Evolutionary conservation across 2,113 vertebrate species (phyloP).

Genomic region (Tenrec ecaudatus): DNA sequence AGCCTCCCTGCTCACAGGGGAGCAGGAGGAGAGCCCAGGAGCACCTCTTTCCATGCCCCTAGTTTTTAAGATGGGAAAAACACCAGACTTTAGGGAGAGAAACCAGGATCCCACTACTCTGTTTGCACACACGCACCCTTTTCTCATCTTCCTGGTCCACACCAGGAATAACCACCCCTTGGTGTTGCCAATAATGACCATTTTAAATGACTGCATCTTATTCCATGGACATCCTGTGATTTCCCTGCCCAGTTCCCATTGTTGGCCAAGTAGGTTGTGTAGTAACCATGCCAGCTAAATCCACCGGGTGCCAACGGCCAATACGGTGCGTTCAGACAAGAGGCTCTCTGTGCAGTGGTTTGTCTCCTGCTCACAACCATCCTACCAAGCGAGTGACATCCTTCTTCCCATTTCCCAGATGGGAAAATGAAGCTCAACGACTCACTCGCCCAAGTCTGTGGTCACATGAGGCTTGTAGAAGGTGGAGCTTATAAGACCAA

Average conservation of each 20-base stretch:
- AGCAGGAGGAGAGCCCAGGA: neutral
- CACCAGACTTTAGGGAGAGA: neutral
- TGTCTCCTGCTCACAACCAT: neutral
- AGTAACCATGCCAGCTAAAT: neutral
- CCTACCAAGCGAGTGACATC: neutral
- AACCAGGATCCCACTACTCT: neutral
- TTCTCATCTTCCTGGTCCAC: neutral
- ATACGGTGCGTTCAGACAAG: neutral
- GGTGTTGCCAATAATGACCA: neutral
- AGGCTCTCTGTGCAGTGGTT: neutral
- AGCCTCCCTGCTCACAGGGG: neutral
- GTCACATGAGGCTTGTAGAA: neutral
- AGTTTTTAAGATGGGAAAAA: neutral
- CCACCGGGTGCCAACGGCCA: neutral
- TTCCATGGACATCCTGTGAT: neutral
- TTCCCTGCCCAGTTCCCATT: neutral
- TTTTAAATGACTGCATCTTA: slow-evolving; percentile 30
- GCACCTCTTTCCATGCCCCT: neutral
- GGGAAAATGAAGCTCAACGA: neutral
- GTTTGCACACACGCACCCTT: neutral
- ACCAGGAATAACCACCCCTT: neutral
- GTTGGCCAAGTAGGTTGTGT: neutral
- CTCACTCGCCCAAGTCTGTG: neutral
- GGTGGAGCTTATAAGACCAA: neutral
- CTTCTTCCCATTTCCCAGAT: neutral